Base-by-base conservation (phyloP, 2,888 invertebrate genomes). In the Orthosia gothica region DNA sequence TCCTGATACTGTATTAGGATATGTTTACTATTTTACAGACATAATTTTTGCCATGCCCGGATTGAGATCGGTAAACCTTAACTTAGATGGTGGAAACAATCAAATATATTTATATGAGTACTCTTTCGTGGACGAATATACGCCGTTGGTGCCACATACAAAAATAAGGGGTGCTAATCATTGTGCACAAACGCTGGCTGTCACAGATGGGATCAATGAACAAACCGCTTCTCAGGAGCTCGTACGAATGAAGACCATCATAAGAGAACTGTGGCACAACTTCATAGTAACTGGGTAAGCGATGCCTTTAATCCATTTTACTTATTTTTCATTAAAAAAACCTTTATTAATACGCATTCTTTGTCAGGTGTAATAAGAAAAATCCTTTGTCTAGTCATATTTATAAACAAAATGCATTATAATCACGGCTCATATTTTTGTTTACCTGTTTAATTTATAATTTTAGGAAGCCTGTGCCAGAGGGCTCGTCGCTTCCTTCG, bases 61-160 rank as follows among this genome's bases (percentile, higher is more conserved):
- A 9, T 57, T 92, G 15, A 82, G 87, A 71, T 85, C 91, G 0
- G 82, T 89, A 0, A 86, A 89, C 32, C 55, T 91, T 18, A 90
- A 92, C 64, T 78, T 86, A 1, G 81, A 90, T 66, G 88, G 89
- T 63, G 92, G 93, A 2, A 88, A 93, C 76, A 70, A 91, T 62
- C 5, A 64, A 73, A 45, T 92, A 73, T 92, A 89, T 76, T 80
- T 92, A 15, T 92, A 91, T 70, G 89, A 91, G 66, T 92, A 90
- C 76, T 87, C 89, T 1, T 92, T 87, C 82, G 82, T 86, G 15
- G 88, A 90, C 59, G 81, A 88, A 0, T 57, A 87, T 23, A 82
- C 76, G 5, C 83, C 87, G 12, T 18, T 79, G 0, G 81, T 91
- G 49, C 88, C 86, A 0, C 55, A 90, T 15, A 89, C 89, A 0